phyloP scores from a whole-genome alignment of 2,888 invertebrate genomes.

The Drosophila anomelani region DNA sequence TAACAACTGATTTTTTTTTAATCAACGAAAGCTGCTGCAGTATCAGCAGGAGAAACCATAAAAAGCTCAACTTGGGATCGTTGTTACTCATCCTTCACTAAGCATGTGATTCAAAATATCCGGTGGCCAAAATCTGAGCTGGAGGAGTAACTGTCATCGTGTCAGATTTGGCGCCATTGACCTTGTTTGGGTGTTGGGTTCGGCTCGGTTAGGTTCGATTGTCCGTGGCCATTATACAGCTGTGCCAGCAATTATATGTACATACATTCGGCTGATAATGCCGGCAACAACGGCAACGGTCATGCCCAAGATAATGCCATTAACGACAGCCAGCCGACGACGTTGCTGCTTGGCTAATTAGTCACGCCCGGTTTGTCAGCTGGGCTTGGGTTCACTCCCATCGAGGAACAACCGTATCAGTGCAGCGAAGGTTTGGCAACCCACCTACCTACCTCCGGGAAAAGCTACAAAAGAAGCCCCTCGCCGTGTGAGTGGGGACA shows the following conservation, averaged over 20 bases:
- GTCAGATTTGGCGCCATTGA: constrained; percentile 50
- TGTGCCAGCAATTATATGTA: constrained; percentile 23
- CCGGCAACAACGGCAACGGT: constrained; percentile 23
- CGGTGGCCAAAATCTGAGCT: constrained; percentile 23
- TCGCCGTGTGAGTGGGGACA: constrained; percentile 15
- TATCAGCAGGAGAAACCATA: constrained; percentile 1
- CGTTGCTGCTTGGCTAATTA: constrained; percentile 55
- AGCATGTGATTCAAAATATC: constrained; percentile 22
- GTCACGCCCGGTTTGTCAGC: constrained; percentile 53
- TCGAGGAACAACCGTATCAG: not conserved
- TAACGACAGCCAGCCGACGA: constrained; percentile 28
- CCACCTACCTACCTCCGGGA: constrained; percentile 1
- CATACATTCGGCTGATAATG: constrained; percentile 51
- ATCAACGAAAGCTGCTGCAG: constrained; percentile 26
- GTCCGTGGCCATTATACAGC: constrained; percentile 18
- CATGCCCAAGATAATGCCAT: constrained; percentile 62
- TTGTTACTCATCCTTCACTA: constrained; percentile 28
- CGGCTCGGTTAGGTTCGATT: constrained; percentile 16
- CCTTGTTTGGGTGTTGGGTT: constrained; percentile 44
- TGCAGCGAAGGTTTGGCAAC: constrained; percentile 19
- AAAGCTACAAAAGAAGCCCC: constrained; percentile 1
- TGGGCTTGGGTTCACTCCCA: constrained; percentile 12
- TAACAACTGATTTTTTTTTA: constrained; percentile 57
- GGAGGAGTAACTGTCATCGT: constrained; percentile 8
- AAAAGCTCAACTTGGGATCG: not conserved